Percentiles rank a stretch among this genome's conserved stretches.
These are phyloP conservation scores for Agriopis aurantiaria DNA, from an alignment of 2,888 invertebrate species.

Conservation along the genomic window DNA sequence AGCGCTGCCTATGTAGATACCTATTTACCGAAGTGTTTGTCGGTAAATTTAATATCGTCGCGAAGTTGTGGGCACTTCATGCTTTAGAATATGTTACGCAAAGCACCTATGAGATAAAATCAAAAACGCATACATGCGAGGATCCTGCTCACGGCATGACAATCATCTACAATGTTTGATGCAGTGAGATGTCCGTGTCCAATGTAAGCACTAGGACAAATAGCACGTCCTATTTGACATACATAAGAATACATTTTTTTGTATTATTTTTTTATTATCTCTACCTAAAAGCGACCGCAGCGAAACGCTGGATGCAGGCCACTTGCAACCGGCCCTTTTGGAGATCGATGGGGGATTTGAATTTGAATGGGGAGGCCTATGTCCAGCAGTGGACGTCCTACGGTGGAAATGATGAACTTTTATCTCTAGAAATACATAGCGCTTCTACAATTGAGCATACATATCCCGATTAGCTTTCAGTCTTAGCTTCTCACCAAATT, in stretches of 20 bases:
- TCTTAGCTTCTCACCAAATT: no score
- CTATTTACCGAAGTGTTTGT: slow-evolving; percentile 11
- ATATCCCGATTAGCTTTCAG: no score
- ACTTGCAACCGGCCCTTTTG: no score
- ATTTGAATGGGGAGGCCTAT: no score
- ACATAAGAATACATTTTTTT: not conserved
- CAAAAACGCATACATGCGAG: not conserved
- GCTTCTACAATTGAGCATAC: no score
- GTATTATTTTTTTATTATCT: no score
- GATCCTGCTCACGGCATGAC: not conserved
- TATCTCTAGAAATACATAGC: no score
- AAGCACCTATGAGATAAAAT: not conserved
- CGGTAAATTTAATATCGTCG: slow-evolving; percentile 24
- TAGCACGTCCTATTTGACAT: slow-evolving; percentile 12
- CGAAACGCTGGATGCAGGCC: no score
- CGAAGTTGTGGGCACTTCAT: slow-evolving; percentile 15
- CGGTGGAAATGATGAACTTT: no score
- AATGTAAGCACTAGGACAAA: slow-evolving; percentile 5
- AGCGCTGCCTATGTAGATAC: slow-evolving; percentile 19
- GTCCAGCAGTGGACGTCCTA: no score
- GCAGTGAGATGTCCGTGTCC: slow-evolving; percentile 7
- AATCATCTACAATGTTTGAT: not conserved
- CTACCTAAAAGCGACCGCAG: no score
- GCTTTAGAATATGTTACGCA: slow-evolving; percentile 22
- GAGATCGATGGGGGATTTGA: no score